Percentiles rank a stretch among this genome's conserved stretches.
phyloP scores from a whole-genome alignment of 2,113 vertebrate species.

The Microtus oregoni region DNA sequence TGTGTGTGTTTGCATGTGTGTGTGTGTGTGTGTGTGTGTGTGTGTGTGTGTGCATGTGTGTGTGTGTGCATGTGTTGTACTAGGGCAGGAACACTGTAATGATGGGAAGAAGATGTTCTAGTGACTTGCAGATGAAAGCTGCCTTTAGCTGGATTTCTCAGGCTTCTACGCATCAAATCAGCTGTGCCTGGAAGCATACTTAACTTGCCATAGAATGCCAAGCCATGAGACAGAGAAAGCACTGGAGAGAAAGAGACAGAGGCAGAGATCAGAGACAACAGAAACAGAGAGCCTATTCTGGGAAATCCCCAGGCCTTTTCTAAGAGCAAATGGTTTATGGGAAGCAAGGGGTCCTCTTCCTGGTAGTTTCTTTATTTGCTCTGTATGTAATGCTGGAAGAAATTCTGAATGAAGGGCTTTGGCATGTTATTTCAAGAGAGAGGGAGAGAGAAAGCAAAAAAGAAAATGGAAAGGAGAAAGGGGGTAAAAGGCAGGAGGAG shows the following conservation, averaged over 20 bases:
- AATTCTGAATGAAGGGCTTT: conserved; percentile 41
- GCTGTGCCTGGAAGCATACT: conserved; percentile 81
- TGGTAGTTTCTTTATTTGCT: background rate
- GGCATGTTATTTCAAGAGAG: background rate
- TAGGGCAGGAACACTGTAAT: conserved; percentile 65
- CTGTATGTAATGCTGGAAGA: background rate
- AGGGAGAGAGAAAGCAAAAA: background rate
- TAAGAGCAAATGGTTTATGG: conserved; percentile 61
- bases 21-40: accelerated
- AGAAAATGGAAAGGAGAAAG: background rate
- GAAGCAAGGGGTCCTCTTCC: background rate
- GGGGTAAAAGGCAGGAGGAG: too few relatives aligned
- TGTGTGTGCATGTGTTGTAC: background rate
- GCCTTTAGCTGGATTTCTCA: conserved; percentile 72
- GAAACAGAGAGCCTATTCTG: conserved; percentile 30
- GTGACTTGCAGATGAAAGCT: conserved; percentile 71
- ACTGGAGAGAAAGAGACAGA: background rate
- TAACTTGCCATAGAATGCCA: conserved; percentile 73
- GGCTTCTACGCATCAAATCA: conserved; percentile 68
- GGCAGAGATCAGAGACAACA: background rate
- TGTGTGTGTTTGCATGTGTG: accelerated
- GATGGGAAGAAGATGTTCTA: conserved; percentile 70
- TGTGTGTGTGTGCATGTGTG: background rate
- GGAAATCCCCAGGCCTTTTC: conserved; percentile 44
- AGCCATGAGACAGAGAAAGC: conserved; percentile 61